phyloP scores from a whole-genome alignment of 2,888 invertebrate genomes.

The Rhodophaea formosa region DNA sequence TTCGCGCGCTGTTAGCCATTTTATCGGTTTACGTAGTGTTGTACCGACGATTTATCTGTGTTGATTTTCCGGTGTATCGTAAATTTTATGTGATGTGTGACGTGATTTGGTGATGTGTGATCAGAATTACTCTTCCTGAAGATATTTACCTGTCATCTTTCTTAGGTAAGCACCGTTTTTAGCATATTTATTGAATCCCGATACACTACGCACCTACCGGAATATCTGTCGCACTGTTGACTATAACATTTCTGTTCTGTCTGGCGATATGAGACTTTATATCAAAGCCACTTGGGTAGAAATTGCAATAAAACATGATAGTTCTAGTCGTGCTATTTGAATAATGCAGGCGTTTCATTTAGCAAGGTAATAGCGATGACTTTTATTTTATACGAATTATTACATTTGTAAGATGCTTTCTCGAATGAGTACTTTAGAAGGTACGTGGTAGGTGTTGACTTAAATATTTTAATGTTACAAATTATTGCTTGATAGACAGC shows the following conservation, averaged over 20 bases:
- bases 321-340: constrained; percentile 4
- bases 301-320: not conserved
- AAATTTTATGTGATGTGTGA: not conserved
- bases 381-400: constrained; percentile 2
- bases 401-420: too few species aligned
- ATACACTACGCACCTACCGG: not conserved
- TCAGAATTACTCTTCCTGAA: not conserved
- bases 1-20: not conserved
- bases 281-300: not conserved
- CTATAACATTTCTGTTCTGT: not conserved
- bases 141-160: not conserved
- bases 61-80: not conserved
- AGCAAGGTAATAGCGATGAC: not conserved
- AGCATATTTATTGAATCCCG: not conserved
- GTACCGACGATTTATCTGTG: not conserved
- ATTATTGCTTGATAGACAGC: too few species aligned
- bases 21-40: constrained; percentile 4
- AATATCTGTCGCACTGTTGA: not conserved
- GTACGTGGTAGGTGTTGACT: too few species aligned
- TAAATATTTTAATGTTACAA: too few species aligned
- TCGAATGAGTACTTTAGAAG: too few species aligned
- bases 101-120: not conserved
- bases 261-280: not conserved
- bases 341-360: constrained; percentile 4
- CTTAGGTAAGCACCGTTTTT: not conserved